Conservation (phyloP, 2,113 vertebrate species). For the Coptodon bakossiorum region DNA sequence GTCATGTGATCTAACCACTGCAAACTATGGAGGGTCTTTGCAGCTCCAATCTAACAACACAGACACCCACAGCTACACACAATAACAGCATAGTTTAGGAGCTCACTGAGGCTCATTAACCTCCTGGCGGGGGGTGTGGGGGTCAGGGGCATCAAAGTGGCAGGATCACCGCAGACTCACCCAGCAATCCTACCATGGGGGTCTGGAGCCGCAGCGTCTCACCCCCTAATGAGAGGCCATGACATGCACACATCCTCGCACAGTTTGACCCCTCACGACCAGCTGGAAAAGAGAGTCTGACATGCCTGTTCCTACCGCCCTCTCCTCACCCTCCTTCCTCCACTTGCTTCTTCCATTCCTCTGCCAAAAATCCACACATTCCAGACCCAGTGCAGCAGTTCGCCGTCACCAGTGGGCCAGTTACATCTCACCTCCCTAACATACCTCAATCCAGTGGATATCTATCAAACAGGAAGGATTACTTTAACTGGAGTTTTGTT, state of each 20-base stretch:
- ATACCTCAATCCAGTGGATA: not conserved
- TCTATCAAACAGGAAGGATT: not conserved
- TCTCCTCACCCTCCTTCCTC: not conserved
- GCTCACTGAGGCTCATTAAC: conserved; percentile 67
- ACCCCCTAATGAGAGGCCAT: conserved; percentile 72
- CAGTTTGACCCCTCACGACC: conserved; percentile 56
- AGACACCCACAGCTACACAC: not conserved
- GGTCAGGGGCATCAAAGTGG: conserved; percentile 70
- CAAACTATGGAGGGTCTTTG: not conserved
- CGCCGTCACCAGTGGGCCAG: not conserved
- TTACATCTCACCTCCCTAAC: conserved; percentile 3
- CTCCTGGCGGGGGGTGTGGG: conserved; percentile 44
- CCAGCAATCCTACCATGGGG: conserved; percentile 66
- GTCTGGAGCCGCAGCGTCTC: conserved; percentile 72
- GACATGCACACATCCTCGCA: conserved; percentile 59
- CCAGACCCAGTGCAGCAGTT: conserved; percentile 22
- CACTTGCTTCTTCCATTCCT: not conserved
- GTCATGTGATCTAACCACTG: not conserved
- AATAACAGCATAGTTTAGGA: conserved; percentile 36
- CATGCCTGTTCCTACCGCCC: conserved; percentile 19
- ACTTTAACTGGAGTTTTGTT: not conserved
- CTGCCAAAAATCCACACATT: conserved; percentile 43
- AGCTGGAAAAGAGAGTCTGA: conserved; percentile 63
- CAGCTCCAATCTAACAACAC: not conserved
- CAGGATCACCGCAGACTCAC: conserved; percentile 63